Base-by-base conservation (phyloP, 2,113 vertebrate genomes). In the Tursiops truncatus region DNA sequence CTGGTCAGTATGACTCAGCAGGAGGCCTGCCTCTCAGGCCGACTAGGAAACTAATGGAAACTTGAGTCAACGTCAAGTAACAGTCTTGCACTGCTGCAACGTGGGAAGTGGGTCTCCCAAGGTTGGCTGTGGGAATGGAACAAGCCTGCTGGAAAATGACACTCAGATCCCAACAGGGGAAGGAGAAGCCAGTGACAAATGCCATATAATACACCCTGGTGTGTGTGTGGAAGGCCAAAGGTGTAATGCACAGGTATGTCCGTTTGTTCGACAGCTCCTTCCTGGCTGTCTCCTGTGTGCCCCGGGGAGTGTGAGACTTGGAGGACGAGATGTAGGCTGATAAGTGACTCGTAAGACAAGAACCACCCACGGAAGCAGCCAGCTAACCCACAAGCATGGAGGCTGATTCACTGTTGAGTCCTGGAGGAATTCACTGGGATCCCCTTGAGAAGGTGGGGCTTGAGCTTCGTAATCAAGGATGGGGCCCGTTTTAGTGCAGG, bases 1-100 rank as follows among this genome's bases (percentile, higher is more conserved):
- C 95, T 94, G 97, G 97, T 97, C 97, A 96, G 87, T 96, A 88
- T 85, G 88, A 83, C 95, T 92, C 90, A 62, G 97, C 74, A n/a
- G 53, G 86, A 92, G 86, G 97, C 96, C 82, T 88, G 92, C 80
- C 77, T 97, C 82, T 96, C 70, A 41, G 89, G 73, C 82, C 71
- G 95, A 25, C 83, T 77, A 28, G 60, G 84, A 87, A 92, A 93
- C 79, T 44, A 56, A 74, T 3, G 18, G 86, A 96, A 95, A n/a
- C 94, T 62, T 47, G 76, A 86, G 50, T 84, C 68, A 41, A 67
- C 13, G 17, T 71, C 77, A 89, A 95, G 89, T 17, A 84, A 89
- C 62, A 92, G 90, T 44, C n/a, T 17, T 62, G 62, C n/a, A 36
- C 60, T 80, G 83, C 80, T 67, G 90, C 60, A 25, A 60, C 2